Evolutionary conservation across 1,140 invertebrate species (phyloP), one percentile per base, ranked within the genome.

Genomic region (Macrotrachela quadricornifera): DNA sequence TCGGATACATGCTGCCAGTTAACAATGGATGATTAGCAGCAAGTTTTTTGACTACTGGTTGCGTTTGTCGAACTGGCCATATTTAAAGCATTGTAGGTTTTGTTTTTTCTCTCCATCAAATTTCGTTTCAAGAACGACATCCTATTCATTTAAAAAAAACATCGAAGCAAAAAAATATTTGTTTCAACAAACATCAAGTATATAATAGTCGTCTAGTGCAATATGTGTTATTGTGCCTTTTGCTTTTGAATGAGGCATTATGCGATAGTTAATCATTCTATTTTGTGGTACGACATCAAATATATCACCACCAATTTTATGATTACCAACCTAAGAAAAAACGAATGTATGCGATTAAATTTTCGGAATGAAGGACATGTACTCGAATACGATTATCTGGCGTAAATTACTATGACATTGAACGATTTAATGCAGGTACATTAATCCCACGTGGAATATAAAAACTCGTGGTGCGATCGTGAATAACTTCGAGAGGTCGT

Each of bases 371-470:
- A n/a, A n/a, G n/a, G n/a, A n/a, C n/a, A n/a, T n/a, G n/a, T 30
- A 30, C 21, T 4, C 21, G 21, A 30, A 30, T 79, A 62, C 81
- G 80, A 12, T 79, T 64, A 50, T 56, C 59, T 8, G 90, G 87
- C 67, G 80, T 79, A 70, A 94, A 99, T 56, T 97, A 90, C 92
- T 92, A 99, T 46, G 77, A 72, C 43, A 73, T 68, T 1, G 78
- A 78, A 54, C 83, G 76, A 15, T 82, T 85, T 13, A 97, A 68
- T 15, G 83, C 78, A 16, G 88, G 88, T 47, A 83, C 79, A 67
- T 96, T 96, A 2, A 99, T 77, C 72, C 94, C 94, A 72, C 95
- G 96, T 12, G 92, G 92, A 72, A 99, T 99, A 75, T 99, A 99
- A 70, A 99, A 99, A 62, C 84, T 90, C 60, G 80, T 74, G 1